Evolutionary conservation across 2,113 vertebrate genomes (phyloP).

Genomic region (Megaceryle torquata): DNA sequence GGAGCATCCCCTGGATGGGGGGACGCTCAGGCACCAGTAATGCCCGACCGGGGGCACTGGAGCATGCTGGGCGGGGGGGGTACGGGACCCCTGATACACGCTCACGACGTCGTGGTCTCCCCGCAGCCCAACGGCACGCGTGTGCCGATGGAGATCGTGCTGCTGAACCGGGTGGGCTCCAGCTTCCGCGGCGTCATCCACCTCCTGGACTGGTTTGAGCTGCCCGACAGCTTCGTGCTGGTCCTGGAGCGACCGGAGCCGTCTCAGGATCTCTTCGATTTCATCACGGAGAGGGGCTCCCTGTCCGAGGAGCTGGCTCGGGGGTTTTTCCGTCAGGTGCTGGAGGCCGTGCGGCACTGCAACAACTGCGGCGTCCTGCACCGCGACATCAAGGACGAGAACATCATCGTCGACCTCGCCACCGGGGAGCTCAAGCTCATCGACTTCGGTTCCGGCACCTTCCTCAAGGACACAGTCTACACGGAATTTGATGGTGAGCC

Average conservation of each 20-base stretch:
- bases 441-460: slow-evolving; percentile 91
- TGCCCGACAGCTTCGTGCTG: slow-evolving; percentile 87
- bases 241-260: slow-evolving; percentile 88
- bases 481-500: slow-evolving; percentile 93
- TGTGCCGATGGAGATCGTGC: slow-evolving; percentile 90
- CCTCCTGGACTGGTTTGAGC: slow-evolving; percentile 93
- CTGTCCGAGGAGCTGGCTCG: slow-evolving; percentile 86
- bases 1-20: not conserved
- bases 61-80: too few relatives aligned
- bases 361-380: slow-evolving; percentile 89
- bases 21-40: too few relatives aligned
- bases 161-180: slow-evolving; percentile 86
- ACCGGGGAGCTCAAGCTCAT: slow-evolving; percentile 92
- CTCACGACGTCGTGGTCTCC: not conserved
- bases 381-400: slow-evolving; percentile 93
- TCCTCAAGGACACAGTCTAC: slow-evolving; percentile 93
- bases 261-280: slow-evolving; percentile 91
- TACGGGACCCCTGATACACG: not conserved
- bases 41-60: fast-evolving
- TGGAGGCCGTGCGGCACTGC: slow-evolving; percentile 90
- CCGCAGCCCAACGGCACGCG: slow-evolving; percentile 80
- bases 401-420: slow-evolving; percentile 87
- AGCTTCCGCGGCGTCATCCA: slow-evolving; percentile 86
- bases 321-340: slow-evolving; percentile 88
- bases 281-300: slow-evolving; percentile 87